phyloP scores from a whole-genome alignment of 2,113 vertebrate species.

The Pagrus major region DNA sequence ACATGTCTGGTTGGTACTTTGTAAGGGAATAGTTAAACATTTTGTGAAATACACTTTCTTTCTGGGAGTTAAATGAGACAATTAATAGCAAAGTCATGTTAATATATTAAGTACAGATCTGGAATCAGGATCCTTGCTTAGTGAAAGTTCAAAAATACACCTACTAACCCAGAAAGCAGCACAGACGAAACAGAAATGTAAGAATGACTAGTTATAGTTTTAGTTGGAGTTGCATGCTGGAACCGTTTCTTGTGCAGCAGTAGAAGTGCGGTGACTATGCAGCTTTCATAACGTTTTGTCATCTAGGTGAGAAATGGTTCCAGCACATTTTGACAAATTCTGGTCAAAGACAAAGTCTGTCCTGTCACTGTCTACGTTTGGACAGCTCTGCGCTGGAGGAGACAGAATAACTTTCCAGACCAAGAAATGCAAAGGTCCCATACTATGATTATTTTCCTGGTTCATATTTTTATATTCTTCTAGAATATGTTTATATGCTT shows the following conservation, averaged over 20 bases:
- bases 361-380: no score
- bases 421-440: no score
- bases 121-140: background rate
- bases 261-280: no score
- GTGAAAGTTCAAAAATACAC: background rate
- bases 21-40: background rate
- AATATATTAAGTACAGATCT: background rate
- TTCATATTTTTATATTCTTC: no score
- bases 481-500: no score
- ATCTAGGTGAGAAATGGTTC: background rate
- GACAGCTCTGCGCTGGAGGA: background rate
- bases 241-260: background rate
- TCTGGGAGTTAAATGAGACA: background rate
- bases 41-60: background rate
- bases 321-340: no score
- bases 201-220: background rate
- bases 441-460: no score
- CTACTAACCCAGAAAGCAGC: no score
- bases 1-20: background rate
- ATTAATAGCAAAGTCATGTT: background rate
- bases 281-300: no score
- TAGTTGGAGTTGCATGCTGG: background rate
- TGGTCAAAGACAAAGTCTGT: no score
- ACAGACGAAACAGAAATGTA: background rate
- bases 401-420: no score